Base-by-base conservation (phyloP, 2,888 invertebrate species). In the Gastrophysa polygoni region DNA sequence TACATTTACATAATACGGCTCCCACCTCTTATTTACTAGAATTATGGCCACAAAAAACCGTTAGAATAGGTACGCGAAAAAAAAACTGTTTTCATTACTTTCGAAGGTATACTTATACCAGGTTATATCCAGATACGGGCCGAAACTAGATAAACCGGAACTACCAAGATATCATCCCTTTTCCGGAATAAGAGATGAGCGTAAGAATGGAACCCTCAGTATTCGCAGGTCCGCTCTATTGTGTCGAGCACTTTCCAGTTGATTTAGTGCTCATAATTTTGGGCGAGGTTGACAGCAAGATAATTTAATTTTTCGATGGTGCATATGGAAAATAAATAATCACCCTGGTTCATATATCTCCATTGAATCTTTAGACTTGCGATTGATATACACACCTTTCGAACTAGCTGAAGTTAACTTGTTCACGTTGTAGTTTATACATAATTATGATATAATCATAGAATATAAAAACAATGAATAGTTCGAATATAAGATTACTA, bases 61-160 rank as follows among this genome's bases (percentile, higher is more conserved):
- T 54, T 54, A 44, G 54, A 54, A 38, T 43, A n/a, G 10, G 38
- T 11, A 38, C 38, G 14, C 38, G n/a, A n/a, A n/a, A 24, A n/a
- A 54, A 54, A 43, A 21, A 38, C 24, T 59, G 47, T 47, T 59
- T 55, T 60, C 55, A 60, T 38, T 47, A 55, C 59, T n/a, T 14
- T 16, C 21, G 34, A 32, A 24, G 43, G 58, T 50, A 1, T 16
- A 24, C 24, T 7, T 24, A 24, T 52, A 51, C 57, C 57, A 57
- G 61, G 56, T 57, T 56, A 57, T 50, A 61, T 61, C 57, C 61
- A 28, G n/a, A 44, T 61, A 57, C 32, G 54, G 57, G 61, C 46
- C 57, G 28, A 28, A 28, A 21, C 47, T 21, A 20, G 28, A 57
- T 57, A 57, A 62, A 62, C 57, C 57, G 61, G 61, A 62, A 61